These are phyloP conservation scores for Nasonia giraulti DNA, from an alignment of 1,140 invertebrate genomes.

Conservation along the genomic window DNA sequence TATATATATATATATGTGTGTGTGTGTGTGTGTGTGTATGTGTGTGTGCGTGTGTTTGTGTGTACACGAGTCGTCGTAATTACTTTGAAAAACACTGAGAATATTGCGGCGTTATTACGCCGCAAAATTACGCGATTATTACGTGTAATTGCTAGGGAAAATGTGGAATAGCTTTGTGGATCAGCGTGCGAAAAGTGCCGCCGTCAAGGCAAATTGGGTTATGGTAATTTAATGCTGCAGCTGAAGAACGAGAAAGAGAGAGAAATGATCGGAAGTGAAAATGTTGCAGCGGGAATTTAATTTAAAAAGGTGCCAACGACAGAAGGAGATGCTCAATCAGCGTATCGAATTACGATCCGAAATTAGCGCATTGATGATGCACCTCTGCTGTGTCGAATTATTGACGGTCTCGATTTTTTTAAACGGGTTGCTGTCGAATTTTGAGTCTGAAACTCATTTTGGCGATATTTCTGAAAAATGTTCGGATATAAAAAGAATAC, in stretches of 20 bases:
- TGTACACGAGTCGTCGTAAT: not conserved
- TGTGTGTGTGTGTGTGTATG: too few species aligned
- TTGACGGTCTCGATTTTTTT: too few species aligned
- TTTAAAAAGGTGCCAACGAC: not conserved
- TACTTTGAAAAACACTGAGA: not conserved
- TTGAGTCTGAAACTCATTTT: too few species aligned
- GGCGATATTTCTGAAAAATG: too few species aligned
- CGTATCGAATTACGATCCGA: not conserved
- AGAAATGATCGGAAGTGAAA: not conserved
- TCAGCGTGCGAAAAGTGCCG: not conserved
- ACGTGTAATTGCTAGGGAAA: not conserved
- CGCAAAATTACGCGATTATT: not conserved
- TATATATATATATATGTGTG: too few species aligned
- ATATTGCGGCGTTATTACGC: not conserved
- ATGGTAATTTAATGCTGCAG: too few species aligned
- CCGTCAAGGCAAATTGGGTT: too few species aligned
- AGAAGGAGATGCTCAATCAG: not conserved
- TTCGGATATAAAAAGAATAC: too few species aligned
- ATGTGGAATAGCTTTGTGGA: constrained; percentile 3
- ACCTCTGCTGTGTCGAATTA: not conserved
- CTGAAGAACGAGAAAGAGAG: not conserved
- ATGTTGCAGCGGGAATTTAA: not conserved
- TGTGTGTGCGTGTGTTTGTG: too few species aligned
- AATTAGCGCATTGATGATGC: not conserved
- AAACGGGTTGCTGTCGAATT: too few species aligned